Base-by-base conservation (phyloP, 1,140 invertebrate genomes). In the Papilio glaucus region DNA sequence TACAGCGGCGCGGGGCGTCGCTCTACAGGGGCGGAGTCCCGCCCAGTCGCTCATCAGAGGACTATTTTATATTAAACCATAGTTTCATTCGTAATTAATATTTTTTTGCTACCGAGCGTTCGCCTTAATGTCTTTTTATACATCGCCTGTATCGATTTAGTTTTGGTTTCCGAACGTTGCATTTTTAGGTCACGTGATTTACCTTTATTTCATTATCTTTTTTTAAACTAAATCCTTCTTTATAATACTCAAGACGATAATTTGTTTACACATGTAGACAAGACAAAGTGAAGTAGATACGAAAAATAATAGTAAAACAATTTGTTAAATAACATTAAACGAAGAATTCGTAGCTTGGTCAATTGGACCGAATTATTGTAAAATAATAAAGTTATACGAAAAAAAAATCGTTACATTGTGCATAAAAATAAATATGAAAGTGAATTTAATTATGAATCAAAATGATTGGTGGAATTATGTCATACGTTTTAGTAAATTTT, bases 1-100 rank as follows among this genome's bases (percentile, higher is more conserved):
- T 84, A 81, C 71, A 91, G 88, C 82, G 83, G 18, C 8, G 49
- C 77, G 87, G 88, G 89, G 89, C 88, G 89, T 88, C 89, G 84
- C 89, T 89, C 37, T 80, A 77, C 79, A 90, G 84, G 77, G 84
- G 86, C 87, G 82, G 78, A 74, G 76, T 73, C 72, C 72, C 87
- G 84, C 86, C 85, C 81, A 81, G 81, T 65, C 84, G 73, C 81
- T 84, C 71, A 84, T 84, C 77, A 83, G 79, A 71, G 76, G 71
- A 75, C 53, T 74, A 72, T 21, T 62, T 73, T 77, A 37, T 62
- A 68, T 53, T 42, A 69, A n/a, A 69, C 24, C 9, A 53, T 69
- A 69, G 67, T 69, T 57, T 69, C 67, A 7, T 53, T 53, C 29
- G 53, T 69, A 69, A 74, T 79, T 79, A 79, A 74, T 74, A 61